Conservation (phyloP, 1,140 invertebrate species). For the Odontomachus brunneus region DNA sequence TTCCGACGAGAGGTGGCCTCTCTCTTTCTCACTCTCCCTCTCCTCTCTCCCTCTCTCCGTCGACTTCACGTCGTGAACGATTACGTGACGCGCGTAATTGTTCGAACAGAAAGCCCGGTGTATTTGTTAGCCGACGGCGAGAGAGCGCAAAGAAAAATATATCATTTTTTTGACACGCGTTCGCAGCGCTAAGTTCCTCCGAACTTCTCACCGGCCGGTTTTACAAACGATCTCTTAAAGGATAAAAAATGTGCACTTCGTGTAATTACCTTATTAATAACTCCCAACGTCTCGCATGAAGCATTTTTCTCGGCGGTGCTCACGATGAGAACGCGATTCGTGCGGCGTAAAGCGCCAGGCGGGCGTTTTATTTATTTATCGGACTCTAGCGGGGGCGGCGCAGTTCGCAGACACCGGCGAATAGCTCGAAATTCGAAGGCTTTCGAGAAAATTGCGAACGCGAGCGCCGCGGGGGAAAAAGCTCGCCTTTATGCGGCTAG, state of each 20-base stretch:
- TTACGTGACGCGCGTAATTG: conserved; percentile 13
- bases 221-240: not conserved
- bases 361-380: conserved; percentile 47
- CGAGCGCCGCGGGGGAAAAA: conserved; percentile 38
- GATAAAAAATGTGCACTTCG: not conserved
- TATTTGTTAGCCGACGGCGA: no score
- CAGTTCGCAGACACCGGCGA: conserved; percentile 58
- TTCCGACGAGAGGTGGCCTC: not conserved
- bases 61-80: not conserved
- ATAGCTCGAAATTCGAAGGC: conserved; percentile 74
- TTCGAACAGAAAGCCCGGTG: not conserved
- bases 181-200: no score
- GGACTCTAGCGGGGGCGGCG: not conserved
- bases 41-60: no score
- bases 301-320: not conserved
- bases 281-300: not conserved
- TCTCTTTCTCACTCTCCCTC: not conserved
- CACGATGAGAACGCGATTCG: conserved; percentile 27
- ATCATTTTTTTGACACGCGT: no score
- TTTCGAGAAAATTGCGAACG: conserved; percentile 73
- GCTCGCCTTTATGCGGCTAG: conserved; percentile 57
- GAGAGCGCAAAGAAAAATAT: no score
- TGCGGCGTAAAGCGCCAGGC: not conserved
- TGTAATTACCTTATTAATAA: conserved; percentile 30
- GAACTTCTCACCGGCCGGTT: not conserved